Percentiles rank a stretch among this genome's conserved stretches.
phyloP scores from a whole-genome alignment of 2,113 vertebrate genomes.

The Semnornis frantzii region DNA sequence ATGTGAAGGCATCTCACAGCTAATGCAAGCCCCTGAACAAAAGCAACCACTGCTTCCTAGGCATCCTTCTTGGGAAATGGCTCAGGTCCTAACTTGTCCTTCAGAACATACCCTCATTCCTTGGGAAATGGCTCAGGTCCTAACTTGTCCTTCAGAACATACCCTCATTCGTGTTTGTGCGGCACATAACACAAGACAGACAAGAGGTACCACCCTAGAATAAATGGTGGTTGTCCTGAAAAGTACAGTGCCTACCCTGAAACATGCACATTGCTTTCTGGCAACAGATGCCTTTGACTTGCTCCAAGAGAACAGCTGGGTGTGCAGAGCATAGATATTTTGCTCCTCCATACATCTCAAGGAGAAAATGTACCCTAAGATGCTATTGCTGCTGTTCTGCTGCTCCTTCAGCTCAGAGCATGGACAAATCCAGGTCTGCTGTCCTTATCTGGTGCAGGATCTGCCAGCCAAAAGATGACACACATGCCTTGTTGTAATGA shows the following conservation, averaged over 20 bases:
- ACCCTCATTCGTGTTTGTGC: neutral
- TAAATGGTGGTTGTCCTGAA: neutral
- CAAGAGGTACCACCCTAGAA: neutral
- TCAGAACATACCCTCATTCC: neutral
- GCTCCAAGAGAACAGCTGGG: accelerated
- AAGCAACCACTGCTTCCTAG: neutral
- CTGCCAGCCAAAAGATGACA: constrained; percentile 5
- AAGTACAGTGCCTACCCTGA: neutral
- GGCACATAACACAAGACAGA: neutral
- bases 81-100: neutral
- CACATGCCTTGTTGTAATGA: constrained; percentile 36
- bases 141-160: neutral
- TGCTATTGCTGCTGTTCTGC: neutral
- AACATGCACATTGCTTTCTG: neutral
- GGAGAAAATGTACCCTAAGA: neutral
- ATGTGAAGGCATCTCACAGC: neutral
- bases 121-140: neutral
- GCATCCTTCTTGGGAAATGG: neutral
- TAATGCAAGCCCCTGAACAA: neutral
- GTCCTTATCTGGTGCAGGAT: constrained; percentile 37
- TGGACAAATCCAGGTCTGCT: constrained; percentile 1
- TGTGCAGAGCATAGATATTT: accelerated
- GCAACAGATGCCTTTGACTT: neutral
- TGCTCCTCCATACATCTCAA: neutral
- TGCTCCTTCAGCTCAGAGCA: neutral